These are phyloP conservation scores for Octodon degus DNA, from an alignment of 2,113 vertebrate species.

Conservation along the genomic window DNA sequence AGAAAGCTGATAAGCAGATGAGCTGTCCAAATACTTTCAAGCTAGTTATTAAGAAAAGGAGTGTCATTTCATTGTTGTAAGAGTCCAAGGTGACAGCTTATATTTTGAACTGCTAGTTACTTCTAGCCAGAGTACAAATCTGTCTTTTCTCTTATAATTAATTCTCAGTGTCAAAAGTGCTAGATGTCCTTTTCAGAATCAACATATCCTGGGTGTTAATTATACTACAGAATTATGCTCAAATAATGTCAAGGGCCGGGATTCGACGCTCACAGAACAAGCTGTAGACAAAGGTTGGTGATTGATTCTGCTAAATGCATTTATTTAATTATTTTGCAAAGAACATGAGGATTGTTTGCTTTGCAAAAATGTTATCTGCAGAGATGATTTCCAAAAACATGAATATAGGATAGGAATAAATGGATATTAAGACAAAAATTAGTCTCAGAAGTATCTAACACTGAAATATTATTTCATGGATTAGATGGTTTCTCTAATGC, in stretches of 20 bases:
- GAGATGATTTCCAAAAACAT: neutral
- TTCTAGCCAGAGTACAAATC: slow-evolving; percentile 86
- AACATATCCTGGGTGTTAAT: slow-evolving; percentile 84
- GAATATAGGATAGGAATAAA: neutral
- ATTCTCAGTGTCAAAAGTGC: slow-evolving; percentile 87
- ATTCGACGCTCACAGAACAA: slow-evolving; percentile 50
- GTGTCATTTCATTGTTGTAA: slow-evolving; percentile 85
- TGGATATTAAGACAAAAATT: neutral
- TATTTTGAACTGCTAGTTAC: slow-evolving; percentile 86
- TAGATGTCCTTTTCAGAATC: slow-evolving; percentile 84
- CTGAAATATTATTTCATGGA: neutral
- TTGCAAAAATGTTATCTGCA: slow-evolving; percentile 21
- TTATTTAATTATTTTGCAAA: slow-evolving; percentile 73
- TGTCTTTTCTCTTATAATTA: slow-evolving; percentile 89
- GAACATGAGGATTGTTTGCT: slow-evolving; percentile 44
- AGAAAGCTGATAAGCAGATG: slow-evolving; percentile 77
- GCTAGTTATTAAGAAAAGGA: slow-evolving; percentile 81
- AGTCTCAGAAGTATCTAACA: neutral
- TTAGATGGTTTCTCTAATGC: neutral
- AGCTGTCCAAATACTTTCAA: slow-evolving; percentile 83
- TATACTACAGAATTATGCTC: slow-evolving; percentile 75
- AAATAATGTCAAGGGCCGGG: slow-evolving; percentile 55
- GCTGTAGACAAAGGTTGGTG: slow-evolving; percentile 49
- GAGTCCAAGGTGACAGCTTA: slow-evolving; percentile 87
- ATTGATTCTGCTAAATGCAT: slow-evolving; percentile 61